Conservation (phyloP, 2,888 invertebrate genomes). For the Leucophenga montana region DNA sequence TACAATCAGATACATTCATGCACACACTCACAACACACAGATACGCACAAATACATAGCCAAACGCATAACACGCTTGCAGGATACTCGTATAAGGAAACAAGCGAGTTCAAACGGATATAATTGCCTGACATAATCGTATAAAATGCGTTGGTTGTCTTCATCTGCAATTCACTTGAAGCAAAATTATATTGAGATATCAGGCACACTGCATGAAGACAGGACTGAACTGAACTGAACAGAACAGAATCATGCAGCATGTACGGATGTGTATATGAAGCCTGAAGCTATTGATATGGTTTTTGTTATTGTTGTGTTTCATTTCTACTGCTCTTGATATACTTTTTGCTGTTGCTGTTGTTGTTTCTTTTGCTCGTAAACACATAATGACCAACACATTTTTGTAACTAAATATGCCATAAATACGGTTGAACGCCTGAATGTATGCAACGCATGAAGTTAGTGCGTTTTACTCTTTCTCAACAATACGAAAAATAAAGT, state of each 20-base stretch:
- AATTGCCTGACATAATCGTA: conserved; percentile 26
- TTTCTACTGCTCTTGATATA: too few relatives aligned
- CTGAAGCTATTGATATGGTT: neutral
- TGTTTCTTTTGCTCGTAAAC: conserved; percentile 11
- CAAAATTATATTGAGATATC: neutral
- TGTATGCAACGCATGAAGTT: neutral
- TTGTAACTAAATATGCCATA: conserved; percentile 9
- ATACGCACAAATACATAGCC: conserved; percentile 17
- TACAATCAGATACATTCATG: conserved; percentile 36
- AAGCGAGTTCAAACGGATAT: conserved; percentile 2
- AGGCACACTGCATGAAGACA: neutral
- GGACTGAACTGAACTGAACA: neutral
- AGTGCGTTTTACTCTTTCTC: neutral
- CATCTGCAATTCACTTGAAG: neutral
- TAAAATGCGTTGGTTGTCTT: neutral
- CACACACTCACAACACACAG: too few relatives aligned
- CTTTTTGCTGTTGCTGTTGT: neutral
- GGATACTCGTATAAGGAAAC: neutral
- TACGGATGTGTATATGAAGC: neutral
- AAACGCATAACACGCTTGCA: too few relatives aligned
- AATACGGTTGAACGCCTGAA: conserved; percentile 1
- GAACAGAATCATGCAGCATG: too few relatives aligned
- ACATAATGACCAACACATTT: conserved; percentile 14
- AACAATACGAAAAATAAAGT: neutral
- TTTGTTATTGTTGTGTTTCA: too few relatives aligned